These are phyloP conservation scores for Acrossocheilus fasciatus DNA, from an alignment of 2,797 vertebrate genomes.

Conservation along the genomic window DNA sequence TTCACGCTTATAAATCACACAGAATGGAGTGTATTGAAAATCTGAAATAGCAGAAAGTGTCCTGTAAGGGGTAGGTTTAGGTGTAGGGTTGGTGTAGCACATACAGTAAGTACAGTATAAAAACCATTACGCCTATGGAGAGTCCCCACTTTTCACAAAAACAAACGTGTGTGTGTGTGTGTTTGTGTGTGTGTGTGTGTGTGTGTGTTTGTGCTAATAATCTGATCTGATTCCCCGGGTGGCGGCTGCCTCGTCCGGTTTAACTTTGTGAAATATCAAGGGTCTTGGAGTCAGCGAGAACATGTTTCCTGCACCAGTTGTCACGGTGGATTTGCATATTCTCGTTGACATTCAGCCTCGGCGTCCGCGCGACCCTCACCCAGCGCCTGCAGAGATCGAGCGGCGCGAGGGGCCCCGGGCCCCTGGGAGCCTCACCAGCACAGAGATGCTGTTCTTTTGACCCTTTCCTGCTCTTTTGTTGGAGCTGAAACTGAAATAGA, in stretches of 20 bases:
- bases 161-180: not conserved
- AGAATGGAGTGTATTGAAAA: too few species aligned
- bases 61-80: too few species aligned
- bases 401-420: conserved; percentile 65
- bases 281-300: conserved; percentile 76
- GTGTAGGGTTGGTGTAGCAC: too few species aligned
- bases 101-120: too few species aligned
- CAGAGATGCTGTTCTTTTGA: conserved; percentile 7
- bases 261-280: conserved; percentile 84
- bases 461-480: not conserved
- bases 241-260: conserved; percentile 73
- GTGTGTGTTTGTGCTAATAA: conserved; percentile 67
- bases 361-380: conserved; percentile 47
- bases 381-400: conserved; percentile 69
- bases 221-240: conserved; percentile 68
- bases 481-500: not conserved
- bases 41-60: too few species aligned
- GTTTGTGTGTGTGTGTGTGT: conserved; percentile 46
- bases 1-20: too few species aligned
- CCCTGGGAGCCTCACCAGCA: conserved; percentile 53
- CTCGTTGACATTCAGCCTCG: conserved; percentile 74
- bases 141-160: too few species aligned
- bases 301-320: conserved; percentile 78
- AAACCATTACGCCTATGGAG: too few species aligned
- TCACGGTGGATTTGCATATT: conserved; percentile 77